These are phyloP conservation scores for Drosophila limbata DNA, from an alignment of 2,888 invertebrate species.

Conservation along the genomic window DNA sequence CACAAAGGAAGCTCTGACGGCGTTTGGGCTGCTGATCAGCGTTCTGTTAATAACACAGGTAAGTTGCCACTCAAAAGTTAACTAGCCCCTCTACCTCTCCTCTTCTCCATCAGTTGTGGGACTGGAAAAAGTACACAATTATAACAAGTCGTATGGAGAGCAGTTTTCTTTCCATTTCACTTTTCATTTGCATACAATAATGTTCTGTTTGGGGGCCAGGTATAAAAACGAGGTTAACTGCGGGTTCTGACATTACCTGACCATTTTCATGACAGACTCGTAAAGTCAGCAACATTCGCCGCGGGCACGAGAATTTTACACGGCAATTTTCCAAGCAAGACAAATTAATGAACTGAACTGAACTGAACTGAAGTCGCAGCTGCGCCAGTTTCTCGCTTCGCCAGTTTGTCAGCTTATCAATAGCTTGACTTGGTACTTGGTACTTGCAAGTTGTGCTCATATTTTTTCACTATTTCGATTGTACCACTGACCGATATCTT, in stretches of 20 bases:
- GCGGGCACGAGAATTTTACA: constrained; percentile 64
- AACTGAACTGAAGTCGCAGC: constrained; percentile 45
- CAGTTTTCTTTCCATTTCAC: constrained; percentile 68
- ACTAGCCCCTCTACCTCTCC: background rate
- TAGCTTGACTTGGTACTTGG: constrained; percentile 18
- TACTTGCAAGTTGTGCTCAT: constrained; percentile 35
- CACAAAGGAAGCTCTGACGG: constrained; percentile 40
- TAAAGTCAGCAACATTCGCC: constrained; percentile 48
- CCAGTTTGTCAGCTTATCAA: constrained; percentile 45
- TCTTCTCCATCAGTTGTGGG: background rate
- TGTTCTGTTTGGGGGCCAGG: constrained; percentile 51
- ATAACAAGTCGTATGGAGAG: constrained; percentile 37
- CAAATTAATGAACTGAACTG: constrained; percentile 59
- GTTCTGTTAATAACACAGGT: constrained; percentile 75
- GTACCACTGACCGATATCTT: constrained; percentile 80
- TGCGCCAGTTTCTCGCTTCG: constrained; percentile 56
- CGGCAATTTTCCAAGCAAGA: constrained; percentile 67
- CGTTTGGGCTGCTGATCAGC: constrained; percentile 62
- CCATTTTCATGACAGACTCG: constrained; percentile 54
- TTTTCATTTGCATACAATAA: constrained; percentile 79
- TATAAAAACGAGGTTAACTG: constrained; percentile 69
- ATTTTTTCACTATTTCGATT: constrained; percentile 42
- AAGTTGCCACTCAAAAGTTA: constrained; percentile 49
- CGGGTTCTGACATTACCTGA: constrained; percentile 47
- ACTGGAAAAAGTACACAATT: constrained; percentile 32